Evolutionary conservation across 2,797 vertebrate species (phyloP), one percentile per base, ranked within the genome.

Genomic region (Manis pentadactyla): DNA sequence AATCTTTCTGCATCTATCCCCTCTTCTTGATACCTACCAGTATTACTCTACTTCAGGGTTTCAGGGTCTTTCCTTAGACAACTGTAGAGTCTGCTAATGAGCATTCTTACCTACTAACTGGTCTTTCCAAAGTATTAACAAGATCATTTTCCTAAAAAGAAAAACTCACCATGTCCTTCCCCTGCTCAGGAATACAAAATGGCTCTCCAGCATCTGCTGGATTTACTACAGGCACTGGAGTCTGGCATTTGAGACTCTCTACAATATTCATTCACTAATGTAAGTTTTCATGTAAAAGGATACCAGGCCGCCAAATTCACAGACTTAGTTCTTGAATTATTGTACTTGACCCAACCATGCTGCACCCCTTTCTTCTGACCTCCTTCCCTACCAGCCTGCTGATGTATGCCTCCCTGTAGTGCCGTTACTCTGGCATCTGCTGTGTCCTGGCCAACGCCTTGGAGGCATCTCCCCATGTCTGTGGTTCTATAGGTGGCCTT

Each of bases 81-180:
- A 82, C 42, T 83, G 19, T 15, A 34, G 79, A 6, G 3, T 53
- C 37, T 78, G 61, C 61, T 71, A 85, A 93, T 64, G 42, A 69
- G 42, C 55, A 85, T 53, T 79, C 69, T 84, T 57, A 86, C 49
- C 53, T 93, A 42, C 51, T 75, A 87, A 31, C 4, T 39, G 12
- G 29, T 90, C 51, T 90, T 90, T 51, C 64, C 73, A 55, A 21
- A 55, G 68, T 90, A 51, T 39, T 78, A 68, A 51, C 49, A 78
- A 55, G 66, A 42, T 92, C 34, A 63, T 64, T 69, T 94, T 83
- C n/a, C 74, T 93, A 63, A 37, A 82, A 74, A 46, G 64, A 69
- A 74, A 78, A 90, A 31, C 5, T 90, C 53, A n/a, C 5, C 2
- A 57, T 37, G 42, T n/a, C 25, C 21, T 46, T 92, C 49, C 6